Evolutionary conservation across 2,113 vertebrate genomes (phyloP).

Genomic region (Synchiropus splendidus): DNA sequence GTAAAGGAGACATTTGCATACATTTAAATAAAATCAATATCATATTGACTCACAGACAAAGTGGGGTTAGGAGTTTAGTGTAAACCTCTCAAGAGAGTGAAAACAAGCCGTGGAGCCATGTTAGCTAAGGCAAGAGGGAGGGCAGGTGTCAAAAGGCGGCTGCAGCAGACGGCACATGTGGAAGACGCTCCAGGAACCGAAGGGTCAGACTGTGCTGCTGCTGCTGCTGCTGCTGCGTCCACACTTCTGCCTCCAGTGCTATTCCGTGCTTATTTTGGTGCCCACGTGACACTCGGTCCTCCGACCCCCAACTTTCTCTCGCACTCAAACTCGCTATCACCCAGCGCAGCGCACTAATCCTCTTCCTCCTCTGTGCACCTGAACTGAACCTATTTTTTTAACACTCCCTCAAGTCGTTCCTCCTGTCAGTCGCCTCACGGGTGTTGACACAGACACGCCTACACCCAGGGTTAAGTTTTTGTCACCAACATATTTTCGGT

Average conservation of each 20-base stretch:
- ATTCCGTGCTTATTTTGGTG: conserved; percentile 43
- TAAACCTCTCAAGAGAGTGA: conserved; percentile 1
- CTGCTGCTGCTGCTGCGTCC: conserved; percentile 35
- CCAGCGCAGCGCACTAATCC: conserved; percentile 25
- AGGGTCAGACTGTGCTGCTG: conserved; percentile 22
- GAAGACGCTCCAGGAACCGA: conserved; percentile 32
- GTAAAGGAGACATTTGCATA: too few relatives aligned
- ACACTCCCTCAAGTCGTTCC: conserved; percentile 18
- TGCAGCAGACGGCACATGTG: conserved; percentile 19
- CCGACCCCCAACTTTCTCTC: conserved; percentile 16
- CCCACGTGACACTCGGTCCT: conserved; percentile 45
- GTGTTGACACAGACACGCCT: too few relatives aligned
- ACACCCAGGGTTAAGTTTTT: too few relatives aligned
- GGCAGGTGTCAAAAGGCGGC: conserved; percentile 36
- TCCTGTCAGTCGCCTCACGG: not conserved
- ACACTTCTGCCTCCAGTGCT: conserved; percentile 32
- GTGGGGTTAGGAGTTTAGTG: too few relatives aligned
- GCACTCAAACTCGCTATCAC: conserved; percentile 21
- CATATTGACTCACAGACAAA: conserved; percentile 6
- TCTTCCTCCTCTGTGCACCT: conserved; percentile 24
- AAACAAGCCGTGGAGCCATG: conserved; percentile 8
- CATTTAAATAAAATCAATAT: too few relatives aligned
- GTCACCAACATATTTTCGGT: conserved; percentile 9
- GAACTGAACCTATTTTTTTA: conserved; percentile 17
- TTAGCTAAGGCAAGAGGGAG: conserved; percentile 24